Percentiles rank a stretch among this genome's conserved stretches.
Evolutionary conservation across 2,113 vertebrate genomes (phyloP).

Genomic region (Turdus rufiventris): DNA sequence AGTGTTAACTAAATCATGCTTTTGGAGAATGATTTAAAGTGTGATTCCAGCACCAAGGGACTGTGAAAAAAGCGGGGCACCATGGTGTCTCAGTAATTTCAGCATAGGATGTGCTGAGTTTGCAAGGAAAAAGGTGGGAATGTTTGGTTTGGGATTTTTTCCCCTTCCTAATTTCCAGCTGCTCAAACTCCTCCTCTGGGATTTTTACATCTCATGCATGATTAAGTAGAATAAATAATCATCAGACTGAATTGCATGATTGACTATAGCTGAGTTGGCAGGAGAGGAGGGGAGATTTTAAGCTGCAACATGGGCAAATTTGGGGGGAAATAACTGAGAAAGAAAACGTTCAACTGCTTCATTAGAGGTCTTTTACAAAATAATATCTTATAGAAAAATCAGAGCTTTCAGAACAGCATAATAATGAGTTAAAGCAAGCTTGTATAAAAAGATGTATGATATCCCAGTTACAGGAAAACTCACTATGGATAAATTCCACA

Average conservation of each 20-base stretch:
- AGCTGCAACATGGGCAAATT: neutral
- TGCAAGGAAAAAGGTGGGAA: conserved; percentile 7
- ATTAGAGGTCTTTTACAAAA: neutral
- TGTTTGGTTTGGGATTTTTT: conserved; percentile 12
- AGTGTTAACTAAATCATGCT: conserved; percentile 44
- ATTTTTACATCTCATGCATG: conserved; percentile 6
- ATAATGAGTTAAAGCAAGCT: neutral
- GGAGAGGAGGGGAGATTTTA: neutral
- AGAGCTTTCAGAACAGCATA: neutral
- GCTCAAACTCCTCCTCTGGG: neutral
- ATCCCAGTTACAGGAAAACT: neutral
- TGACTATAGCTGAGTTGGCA: neutral
- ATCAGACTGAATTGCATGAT: neutral
- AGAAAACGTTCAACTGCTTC: neutral
- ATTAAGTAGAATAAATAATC: conserved; percentile 39
- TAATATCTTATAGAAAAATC: neutral
- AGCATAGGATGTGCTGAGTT: conserved; percentile 5
- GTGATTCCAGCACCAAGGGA: conserved; percentile 26
- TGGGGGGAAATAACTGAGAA: neutral
- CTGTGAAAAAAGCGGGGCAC: neutral
- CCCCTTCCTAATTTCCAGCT: neutral
- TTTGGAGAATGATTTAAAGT: conserved; percentile 47
- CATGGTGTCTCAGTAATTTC: conserved; percentile 5
- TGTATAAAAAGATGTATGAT: neutral
- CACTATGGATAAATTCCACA: neutral